Evolutionary conservation across 2,113 vertebrate genomes (phyloP), one percentile per base, ranked within the genome.

Genomic region (Turdus rufiventris): DNA sequence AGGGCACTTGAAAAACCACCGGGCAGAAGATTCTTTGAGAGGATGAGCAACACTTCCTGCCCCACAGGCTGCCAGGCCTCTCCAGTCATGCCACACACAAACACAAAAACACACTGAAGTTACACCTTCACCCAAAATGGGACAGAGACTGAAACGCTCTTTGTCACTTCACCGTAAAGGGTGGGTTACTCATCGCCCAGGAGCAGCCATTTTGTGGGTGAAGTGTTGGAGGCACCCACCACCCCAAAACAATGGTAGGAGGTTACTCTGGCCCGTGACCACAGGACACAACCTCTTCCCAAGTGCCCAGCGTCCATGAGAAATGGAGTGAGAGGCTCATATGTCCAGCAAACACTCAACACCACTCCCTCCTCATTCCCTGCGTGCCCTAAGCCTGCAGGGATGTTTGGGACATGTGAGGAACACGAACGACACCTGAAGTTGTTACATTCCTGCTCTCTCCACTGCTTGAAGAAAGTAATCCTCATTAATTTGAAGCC

Each of bases 101-200:
- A n/a, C 38, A 56, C 9, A 48, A 38, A 71, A 75, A 12, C 50
- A 24, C 10, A 18, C 8, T 6, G 29, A 68, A 79, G 31, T 54
- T 43, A 6, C 38, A 43, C 1, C 54, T 68, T 45, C 38, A 29
- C 5, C 5, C 0, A 0, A 70, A 3, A 0, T 0, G 1, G 71
- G 56, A 38, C 36, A 42, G n/a, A 53, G 33, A 45, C 5, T 2
- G 21, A 51, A 58, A 62, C 0, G 5, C 24, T 19, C 63, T 79
- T 23, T 85, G 47, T 12, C 21, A 31, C 36, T 61, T 60, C 54
- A 48, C 34, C 4, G 8, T 17, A 6, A 28, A 73, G 23, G 14
- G 33, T 12, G 29, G 54, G n/a, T 56, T 1, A 0, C 36, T 60
- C 20, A 40, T 38, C 2, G 4, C 14, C 24, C 70, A 72, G 40